These are phyloP conservation scores for Oscarella lobularis DNA, from an alignment of 37 sponge, comb jelly and placozoan species.

Conservation along the genomic window DNA sequence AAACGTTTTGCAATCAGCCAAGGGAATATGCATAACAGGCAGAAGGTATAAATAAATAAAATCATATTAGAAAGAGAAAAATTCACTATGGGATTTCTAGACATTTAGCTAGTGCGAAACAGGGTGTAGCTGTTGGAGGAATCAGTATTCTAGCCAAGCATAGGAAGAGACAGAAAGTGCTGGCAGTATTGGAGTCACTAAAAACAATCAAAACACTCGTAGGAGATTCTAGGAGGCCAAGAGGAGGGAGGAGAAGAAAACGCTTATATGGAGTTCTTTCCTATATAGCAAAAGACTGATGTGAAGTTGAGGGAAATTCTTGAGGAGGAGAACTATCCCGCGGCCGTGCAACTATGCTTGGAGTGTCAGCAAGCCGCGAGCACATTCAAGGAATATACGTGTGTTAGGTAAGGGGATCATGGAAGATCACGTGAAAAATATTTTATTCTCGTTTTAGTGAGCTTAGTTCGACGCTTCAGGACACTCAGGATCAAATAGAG, in stretches of 20 bases:
- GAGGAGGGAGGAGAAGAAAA: neutral
- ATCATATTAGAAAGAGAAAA: no score
- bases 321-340: constrained; percentile 66
- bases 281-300: constrained; percentile 67
- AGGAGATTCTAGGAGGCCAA: neutral
- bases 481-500: constrained; percentile 57
- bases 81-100: no score
- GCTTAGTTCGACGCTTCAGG: constrained; percentile 43
- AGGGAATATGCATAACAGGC: neutral
- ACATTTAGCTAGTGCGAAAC: constrained; percentile 27
- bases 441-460: constrained; percentile 25
- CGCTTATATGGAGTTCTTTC: neutral
- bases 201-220: constrained; percentile 60
- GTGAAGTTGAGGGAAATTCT: constrained; percentile 36
- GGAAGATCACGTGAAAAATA: neutral
- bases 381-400: constrained; percentile 60
- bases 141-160: constrained; percentile 60
- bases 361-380: constrained; percentile 75
- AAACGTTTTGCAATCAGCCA: constrained; percentile 7
- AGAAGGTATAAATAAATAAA: no score
- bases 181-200: constrained; percentile 27
- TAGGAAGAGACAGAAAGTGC: constrained; percentile 42
- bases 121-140: constrained; percentile 64
- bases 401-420: constrained; percentile 46
- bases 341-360: constrained; percentile 66